These are phyloP conservation scores for Caenorhabditis panamensis DNA, from an alignment of 2,888 invertebrate species.

Conservation along the genomic window DNA sequence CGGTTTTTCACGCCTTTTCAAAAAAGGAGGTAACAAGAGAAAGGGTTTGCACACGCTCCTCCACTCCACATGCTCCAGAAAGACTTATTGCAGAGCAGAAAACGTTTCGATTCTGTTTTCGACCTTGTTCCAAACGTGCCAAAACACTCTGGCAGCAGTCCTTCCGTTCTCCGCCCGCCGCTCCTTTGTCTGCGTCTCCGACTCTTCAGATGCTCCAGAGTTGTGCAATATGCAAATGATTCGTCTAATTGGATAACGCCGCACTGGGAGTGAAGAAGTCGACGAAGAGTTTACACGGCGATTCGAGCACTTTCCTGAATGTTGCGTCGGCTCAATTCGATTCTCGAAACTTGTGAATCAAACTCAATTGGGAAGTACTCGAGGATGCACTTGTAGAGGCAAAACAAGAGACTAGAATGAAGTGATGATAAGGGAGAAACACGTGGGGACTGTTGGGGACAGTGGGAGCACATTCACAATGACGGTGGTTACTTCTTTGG, in stretches of 20 bases:
- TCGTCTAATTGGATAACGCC: conserved; percentile 42
- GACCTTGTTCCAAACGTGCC: conserved; percentile 36
- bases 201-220: conserved; percentile 14
- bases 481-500: background rate
- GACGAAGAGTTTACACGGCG: conserved; percentile 9
- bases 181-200: conserved; percentile 38
- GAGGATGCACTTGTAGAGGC: conserved; percentile 10
- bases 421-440: conserved; percentile 14
- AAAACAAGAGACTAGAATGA: conserved; percentile 25
- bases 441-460: too few relatives aligned
- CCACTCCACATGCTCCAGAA: background rate
- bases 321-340: conserved; percentile 12
- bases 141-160: conserved; percentile 47
- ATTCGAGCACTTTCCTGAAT: conserved; percentile 9
- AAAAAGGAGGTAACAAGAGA: background rate
- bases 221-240: conserved; percentile 55
- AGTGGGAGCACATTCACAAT: background rate
- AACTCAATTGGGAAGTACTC: conserved; percentile 19
- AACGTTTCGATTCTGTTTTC: conserved; percentile 19
- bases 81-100: conserved; percentile 1
- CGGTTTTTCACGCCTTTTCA: background rate
- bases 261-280: conserved; percentile 1
- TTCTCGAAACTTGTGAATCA: conserved; percentile 14
- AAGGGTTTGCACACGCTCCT: background rate
- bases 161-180: conserved; percentile 42